These are phyloP conservation scores for Anolis sagrei DNA, from an alignment of 2,113 vertebrate genomes.

Conservation along the genomic window DNA sequence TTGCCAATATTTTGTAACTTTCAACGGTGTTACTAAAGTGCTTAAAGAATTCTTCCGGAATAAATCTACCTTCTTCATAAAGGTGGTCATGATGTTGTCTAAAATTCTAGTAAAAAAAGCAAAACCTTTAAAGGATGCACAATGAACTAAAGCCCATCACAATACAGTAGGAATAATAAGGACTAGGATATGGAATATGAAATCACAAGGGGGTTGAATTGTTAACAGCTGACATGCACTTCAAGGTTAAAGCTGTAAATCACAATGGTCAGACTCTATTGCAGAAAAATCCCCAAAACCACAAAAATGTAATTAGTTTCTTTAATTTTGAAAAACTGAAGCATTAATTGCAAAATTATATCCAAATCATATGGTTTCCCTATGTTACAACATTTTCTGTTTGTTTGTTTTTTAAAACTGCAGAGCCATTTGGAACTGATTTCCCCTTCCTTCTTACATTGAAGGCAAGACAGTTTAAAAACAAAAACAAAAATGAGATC, in stretches of 20 bases:
- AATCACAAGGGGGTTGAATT: conserved; percentile 4
- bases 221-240: conserved; percentile 16
- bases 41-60: conserved; percentile 80
- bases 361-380: not conserved
- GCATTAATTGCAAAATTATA: conserved; percentile 1
- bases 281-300: not conserved
- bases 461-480: too few species aligned
- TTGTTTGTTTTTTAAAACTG: too few species aligned
- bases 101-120: conserved; percentile 68
- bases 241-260: conserved; percentile 28
- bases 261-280: conserved; percentile 28
- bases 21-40: conserved; percentile 81
- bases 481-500: too few species aligned
- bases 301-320: conserved; percentile 33
- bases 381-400: too few species aligned
- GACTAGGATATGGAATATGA: not conserved
- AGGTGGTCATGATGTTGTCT: conserved; percentile 73
- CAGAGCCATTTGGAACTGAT: too few species aligned
- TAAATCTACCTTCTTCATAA: conserved; percentile 68
- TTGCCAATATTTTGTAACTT: conserved; percentile 76
- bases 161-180: not conserved
- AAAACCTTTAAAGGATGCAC: conserved; percentile 45
- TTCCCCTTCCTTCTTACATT: too few species aligned
- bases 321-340: conserved; percentile 47
- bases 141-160: not conserved